Conservation (phyloP, 2,113 vertebrate species). For the Rhadina sibilatrix region DNA sequence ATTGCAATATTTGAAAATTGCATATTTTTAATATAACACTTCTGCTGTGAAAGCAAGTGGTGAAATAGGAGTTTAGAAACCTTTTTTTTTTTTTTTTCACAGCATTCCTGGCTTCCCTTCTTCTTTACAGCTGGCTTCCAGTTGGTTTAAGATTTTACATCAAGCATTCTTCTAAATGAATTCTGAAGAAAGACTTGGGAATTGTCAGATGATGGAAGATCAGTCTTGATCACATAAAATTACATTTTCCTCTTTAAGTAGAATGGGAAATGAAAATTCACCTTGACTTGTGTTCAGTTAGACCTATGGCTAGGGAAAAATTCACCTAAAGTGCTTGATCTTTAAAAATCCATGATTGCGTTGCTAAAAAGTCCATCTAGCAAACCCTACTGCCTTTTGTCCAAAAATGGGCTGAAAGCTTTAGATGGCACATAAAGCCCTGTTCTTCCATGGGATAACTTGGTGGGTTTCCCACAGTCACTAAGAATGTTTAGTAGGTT, state of each 20-base stretch:
- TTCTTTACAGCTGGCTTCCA: not conserved
- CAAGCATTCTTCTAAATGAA: not conserved
- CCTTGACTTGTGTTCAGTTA: not conserved
- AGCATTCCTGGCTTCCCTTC: not conserved
- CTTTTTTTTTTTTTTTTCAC: not conserved
- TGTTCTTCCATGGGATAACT: not conserved
- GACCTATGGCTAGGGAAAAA: not conserved
- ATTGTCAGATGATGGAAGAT: not conserved
- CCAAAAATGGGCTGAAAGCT: not conserved
- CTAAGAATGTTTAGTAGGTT: not conserved
- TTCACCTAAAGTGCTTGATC: not conserved
- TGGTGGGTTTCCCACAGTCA: not conserved
- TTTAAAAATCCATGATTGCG: not conserved
- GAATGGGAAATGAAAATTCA: not conserved
- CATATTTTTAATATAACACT: not conserved
- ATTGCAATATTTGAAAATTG: not conserved
- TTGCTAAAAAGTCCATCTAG: not conserved
- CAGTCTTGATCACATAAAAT: not conserved
- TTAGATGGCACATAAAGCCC: rapidly evolving
- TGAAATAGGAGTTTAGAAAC: not conserved
- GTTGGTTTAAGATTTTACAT: not conserved
- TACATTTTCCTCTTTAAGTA: not conserved
- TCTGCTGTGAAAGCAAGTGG: not conserved
- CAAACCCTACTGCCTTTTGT: not conserved
- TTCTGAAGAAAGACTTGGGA: not conserved